phyloP scores from a whole-genome alignment of 2,797 vertebrate genomes.

The Tapirus indicus region DNA sequence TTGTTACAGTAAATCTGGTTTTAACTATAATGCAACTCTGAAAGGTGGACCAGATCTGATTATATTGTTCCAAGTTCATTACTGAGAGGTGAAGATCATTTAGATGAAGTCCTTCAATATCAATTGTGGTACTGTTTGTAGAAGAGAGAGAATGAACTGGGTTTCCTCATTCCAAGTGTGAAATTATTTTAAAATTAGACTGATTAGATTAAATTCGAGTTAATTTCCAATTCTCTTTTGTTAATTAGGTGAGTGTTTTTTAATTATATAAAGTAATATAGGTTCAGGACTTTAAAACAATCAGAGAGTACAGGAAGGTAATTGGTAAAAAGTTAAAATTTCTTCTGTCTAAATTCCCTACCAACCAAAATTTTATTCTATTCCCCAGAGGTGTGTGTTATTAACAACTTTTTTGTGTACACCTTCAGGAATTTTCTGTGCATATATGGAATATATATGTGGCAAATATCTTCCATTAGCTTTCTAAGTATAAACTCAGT shows the following conservation, averaged over 20 bases:
- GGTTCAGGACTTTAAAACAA: constrained; percentile 28
- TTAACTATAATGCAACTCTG: background rate
- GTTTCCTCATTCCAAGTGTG: background rate
- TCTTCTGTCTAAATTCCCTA: background rate
- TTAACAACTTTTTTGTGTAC: background rate
- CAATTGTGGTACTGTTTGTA: background rate
- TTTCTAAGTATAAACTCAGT: background rate
- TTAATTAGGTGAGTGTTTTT: constrained; percentile 38
- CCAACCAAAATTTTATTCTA: constrained; percentile 31
- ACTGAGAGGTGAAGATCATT: constrained; percentile 37
- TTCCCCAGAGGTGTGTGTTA: background rate
- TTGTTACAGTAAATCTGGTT: background rate
- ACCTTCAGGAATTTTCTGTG: background rate
- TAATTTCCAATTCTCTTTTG: constrained; percentile 46
- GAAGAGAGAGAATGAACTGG: constrained; percentile 12
- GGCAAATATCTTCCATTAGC: background rate
- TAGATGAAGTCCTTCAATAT: background rate
- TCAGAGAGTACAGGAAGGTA: background rate
- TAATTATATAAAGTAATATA: constrained; percentile 46
- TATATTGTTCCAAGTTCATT: constrained; percentile 12
- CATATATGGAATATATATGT: background rate
- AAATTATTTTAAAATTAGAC: constrained; percentile 47
- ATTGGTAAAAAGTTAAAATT: constrained; percentile 46
- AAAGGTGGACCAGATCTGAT: background rate
- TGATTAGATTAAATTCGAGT: constrained; percentile 56